Conservation (phyloP, 2,888 invertebrate genomes). For the Macaria liturata region DNA sequence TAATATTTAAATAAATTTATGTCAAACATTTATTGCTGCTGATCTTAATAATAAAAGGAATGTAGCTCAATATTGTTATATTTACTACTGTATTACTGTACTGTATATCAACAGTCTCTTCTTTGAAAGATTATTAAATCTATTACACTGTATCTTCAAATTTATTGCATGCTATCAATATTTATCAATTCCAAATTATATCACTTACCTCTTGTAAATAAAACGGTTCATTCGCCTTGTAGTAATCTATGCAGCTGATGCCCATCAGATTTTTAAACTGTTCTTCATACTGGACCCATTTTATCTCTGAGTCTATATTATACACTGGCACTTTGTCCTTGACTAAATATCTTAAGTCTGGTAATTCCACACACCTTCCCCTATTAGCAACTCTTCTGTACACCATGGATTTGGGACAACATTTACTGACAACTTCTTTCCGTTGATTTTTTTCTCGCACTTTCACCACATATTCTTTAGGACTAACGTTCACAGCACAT, state of each 20-base stretch:
- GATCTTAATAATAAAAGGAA: no score
- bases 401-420: slow-evolving; percentile 49
- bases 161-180: no score
- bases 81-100: no score
- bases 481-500: slow-evolving; percentile 17
- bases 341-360: slow-evolving; percentile 23
- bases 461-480: slow-evolving; percentile 15
- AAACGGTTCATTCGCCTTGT: slow-evolving; percentile 28
- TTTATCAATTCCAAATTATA: no score
- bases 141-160: no score
- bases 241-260: slow-evolving; percentile 35
- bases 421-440: slow-evolving; percentile 50
- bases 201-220: slow-evolving; percentile 44
- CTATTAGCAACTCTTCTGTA: slow-evolving; percentile 14
- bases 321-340: slow-evolving; percentile 27
- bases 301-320: slow-evolving; percentile 11
- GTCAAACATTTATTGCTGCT: no score
- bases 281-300: slow-evolving; percentile 30
- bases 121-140: no score
- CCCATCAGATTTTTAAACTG: slow-evolving; percentile 36
- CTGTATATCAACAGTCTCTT: no score
- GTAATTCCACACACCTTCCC: slow-evolving; percentile 23
- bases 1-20: no score
- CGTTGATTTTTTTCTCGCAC: slow-evolving; percentile 30
- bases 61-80: no score